phyloP scores from a whole-genome alignment of 2,888 invertebrate species.

The Theretra japonica region DNA sequence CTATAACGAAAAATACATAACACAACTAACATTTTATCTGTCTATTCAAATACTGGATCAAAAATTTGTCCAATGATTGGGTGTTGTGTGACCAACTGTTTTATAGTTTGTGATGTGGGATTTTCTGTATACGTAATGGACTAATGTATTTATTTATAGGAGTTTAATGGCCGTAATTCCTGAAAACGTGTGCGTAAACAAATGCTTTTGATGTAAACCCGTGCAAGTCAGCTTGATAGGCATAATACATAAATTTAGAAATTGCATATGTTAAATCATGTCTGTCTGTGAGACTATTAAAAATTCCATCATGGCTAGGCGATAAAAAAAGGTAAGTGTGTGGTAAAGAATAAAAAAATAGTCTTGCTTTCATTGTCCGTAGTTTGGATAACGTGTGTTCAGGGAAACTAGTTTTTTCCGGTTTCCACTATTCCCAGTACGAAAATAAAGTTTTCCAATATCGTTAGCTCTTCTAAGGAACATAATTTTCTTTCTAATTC shows the following conservation, averaged over 20 bases:
- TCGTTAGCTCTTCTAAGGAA: too few relatives aligned
- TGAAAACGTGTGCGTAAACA: neutral
- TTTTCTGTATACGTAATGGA: slow-evolving; percentile 2
- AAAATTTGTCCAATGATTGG: neutral
- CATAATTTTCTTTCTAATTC: too few relatives aligned
- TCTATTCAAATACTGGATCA: neutral
- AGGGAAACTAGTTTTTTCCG: neutral
- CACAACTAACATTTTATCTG: too few relatives aligned
- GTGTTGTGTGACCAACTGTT: neutral
- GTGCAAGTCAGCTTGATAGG: neutral
- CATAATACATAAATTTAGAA: neutral
- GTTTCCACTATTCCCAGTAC: neutral
- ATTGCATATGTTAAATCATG: neutral
- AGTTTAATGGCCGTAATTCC: neutral
- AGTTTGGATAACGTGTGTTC: neutral
- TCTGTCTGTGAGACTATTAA: slow-evolving; percentile 2
- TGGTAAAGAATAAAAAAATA: neutral
- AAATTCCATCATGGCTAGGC: slow-evolving; percentile 14
- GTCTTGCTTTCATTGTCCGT: neutral
- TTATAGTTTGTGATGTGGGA: neutral
- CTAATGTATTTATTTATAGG: neutral
- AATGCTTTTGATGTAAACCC: slow-evolving; percentile 1
- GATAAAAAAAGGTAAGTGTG: slow-evolving; percentile 9
- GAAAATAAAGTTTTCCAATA: neutral
- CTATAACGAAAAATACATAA: too few relatives aligned